Evolutionary conservation across 1,140 invertebrate species (phyloP).

Genomic region (Drosophila pandora): DNA sequence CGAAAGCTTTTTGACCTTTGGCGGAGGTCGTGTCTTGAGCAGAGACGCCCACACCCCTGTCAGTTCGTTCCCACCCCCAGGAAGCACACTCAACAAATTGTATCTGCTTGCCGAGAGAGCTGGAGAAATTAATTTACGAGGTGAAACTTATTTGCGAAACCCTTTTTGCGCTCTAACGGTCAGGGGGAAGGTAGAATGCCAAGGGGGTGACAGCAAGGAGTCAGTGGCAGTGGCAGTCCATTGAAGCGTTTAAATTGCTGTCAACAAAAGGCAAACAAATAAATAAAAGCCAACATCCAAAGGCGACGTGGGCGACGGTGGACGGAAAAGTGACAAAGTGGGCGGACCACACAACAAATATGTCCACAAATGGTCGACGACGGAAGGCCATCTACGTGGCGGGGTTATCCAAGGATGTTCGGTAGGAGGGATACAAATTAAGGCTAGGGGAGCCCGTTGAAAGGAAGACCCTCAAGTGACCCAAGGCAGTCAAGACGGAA

Average conservation of each 20-base stretch:
- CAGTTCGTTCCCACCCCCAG: not conserved
- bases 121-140: conserved; percentile 77
- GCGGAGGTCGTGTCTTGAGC: conserved; percentile 50
- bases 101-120: conserved; percentile 51
- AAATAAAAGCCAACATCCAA: conserved; percentile 71
- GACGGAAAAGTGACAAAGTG: conserved; percentile 53
- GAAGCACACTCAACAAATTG: conserved; percentile 52
- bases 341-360: conserved; percentile 63
- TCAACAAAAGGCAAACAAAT: conserved; percentile 81
- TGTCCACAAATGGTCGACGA: conserved; percentile 63
- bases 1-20: conserved; percentile 46
- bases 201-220: not conserved
- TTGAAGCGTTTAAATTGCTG: conserved; percentile 81
- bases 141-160: conserved; percentile 79
- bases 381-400: conserved; percentile 1
- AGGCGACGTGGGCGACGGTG: conserved; percentile 16
- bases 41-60: not conserved
- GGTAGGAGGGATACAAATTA: conserved; percentile 9
- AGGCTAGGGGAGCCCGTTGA: conserved; percentile 6
- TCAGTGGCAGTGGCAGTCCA: conserved; percentile 42
- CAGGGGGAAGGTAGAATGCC: not conserved
- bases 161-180: conserved; percentile 66
- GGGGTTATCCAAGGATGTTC: not conserved
- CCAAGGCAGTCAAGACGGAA: conserved; percentile 57
- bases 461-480: conserved; percentile 57